Base-by-base conservation (phyloP, 2,888 invertebrate species). In the Agrotis exclamationis region DNA sequence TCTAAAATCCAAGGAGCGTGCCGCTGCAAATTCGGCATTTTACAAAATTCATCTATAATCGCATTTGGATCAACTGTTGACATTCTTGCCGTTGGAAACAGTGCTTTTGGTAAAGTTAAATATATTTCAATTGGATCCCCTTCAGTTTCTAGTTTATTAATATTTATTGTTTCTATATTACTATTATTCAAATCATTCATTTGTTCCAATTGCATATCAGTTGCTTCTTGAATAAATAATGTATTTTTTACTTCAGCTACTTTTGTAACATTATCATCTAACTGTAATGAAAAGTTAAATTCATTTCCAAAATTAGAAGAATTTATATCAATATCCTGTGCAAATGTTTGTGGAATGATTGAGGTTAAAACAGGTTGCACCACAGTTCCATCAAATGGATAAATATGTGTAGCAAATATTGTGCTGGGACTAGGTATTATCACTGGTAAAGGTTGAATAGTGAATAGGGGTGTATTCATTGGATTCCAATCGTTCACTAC, bases 1-100 rank as follows among this genome's bases (percentile, higher is more conserved):
- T 95, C 95, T 66, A 94, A 81, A 48, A 95, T 83, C 94, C 94
- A 94, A 48, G 89, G 75, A 0, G 82, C 74, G 64, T 93, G 88
- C 24, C 79, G 83, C 24, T 77, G 64, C 5, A 93, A 51, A 80
- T 90, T 82, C 0, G 80, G n/a, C 28, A 89, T 53, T 80, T 86
- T 91, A 78, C 95, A 95, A 48, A 95, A 89, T 59, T 90, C 90
- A 80, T 94, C 91, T 79, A 95, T 93, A 2, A 94, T 79, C 2
- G 87, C 83, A 89, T 94, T 95, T 0, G 94, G 93, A 82, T 94
- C 91, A 18, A 94, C 56, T 1, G 80, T 63, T 7, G 92, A 60
- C 87, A 85, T 91, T 73, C 85, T 89, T n/a, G 93, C 86, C 13
- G 87, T 76, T 4, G 94, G 94, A 79, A 95, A 95, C 14, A 93